Percentiles rank a stretch among this genome's conserved stretches.
Evolutionary conservation across 2,888 invertebrate genomes (phyloP).

Genomic region (Theristus sp.): DNA sequence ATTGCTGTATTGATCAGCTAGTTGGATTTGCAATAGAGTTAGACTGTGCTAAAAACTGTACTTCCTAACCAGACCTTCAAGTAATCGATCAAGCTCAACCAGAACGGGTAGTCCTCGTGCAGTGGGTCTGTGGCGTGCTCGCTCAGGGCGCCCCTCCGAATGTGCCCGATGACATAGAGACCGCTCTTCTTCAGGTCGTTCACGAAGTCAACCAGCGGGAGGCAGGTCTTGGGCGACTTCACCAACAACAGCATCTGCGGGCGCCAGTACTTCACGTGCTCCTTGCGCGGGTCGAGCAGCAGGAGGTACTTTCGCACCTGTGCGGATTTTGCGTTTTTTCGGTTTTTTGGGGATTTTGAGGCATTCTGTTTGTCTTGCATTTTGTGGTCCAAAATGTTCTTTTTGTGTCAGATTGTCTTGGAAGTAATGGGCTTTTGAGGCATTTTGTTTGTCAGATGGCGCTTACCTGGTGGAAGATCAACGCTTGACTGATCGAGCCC

Average conservation of each 20-base stretch:
- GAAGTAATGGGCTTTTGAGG: no score
- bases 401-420: no score
- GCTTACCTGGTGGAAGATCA: constrained; percentile 75
- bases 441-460: no score
- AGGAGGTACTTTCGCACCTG: constrained; percentile 78
- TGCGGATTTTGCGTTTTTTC: not conserved
- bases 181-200: constrained; percentile 87
- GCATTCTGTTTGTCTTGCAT: no score
- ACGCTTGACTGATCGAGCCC: constrained; percentile 92
- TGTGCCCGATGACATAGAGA: constrained; percentile 63
- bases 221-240: constrained; percentile 66
- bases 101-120: constrained; percentile 58
- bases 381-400: no score
- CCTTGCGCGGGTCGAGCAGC: constrained; percentile 79
- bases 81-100: constrained; percentile 83
- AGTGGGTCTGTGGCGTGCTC: constrained; percentile 46
- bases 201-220: constrained; percentile 83
- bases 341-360: not conserved
- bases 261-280: constrained; percentile 97
- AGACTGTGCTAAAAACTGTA: not conserved
- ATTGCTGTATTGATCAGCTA: not conserved
- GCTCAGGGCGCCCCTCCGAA: constrained; percentile 23
- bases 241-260: constrained; percentile 86
- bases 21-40: not conserved
- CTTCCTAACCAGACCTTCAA: no score